phyloP scores from a whole-genome alignment of 2,888 invertebrate species.

The Pandemis cinnamomeana region DNA sequence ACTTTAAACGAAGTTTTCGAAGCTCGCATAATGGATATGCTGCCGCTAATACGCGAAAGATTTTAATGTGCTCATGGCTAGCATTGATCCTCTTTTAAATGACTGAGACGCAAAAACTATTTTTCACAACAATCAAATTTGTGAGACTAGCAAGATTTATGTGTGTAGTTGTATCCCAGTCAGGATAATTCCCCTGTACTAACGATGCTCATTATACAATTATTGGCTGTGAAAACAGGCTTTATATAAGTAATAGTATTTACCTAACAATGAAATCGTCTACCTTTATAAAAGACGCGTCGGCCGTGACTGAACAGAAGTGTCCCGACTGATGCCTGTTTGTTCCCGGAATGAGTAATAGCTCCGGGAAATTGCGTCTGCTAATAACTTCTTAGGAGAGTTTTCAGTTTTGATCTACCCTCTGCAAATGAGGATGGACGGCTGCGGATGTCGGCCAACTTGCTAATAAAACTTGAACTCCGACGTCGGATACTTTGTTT shows the following conservation, averaged over 20 bases:
- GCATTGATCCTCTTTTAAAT: background rate
- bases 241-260: background rate
- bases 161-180: too few relatives aligned
- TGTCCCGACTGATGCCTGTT: slow-evolving; percentile 49
- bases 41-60: background rate
- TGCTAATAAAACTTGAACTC: slow-evolving; percentile 67
- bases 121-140: background rate
- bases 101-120: background rate
- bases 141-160: too few relatives aligned
- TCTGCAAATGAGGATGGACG: slow-evolving; percentile 66
- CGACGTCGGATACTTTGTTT: slow-evolving; percentile 63
- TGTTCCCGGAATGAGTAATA: slow-evolving; percentile 76
- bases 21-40: slow-evolving; percentile 22
- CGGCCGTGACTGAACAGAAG: slow-evolving; percentile 3
- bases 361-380: slow-evolving; percentile 74
- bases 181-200: background rate
- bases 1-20: slow-evolving; percentile 31
- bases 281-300: background rate
- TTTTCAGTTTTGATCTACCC: slow-evolving; percentile 68
- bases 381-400: slow-evolving; percentile 75
- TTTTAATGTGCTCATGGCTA: background rate
- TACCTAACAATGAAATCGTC: background rate
- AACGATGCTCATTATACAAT: too few relatives aligned
- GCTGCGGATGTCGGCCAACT: slow-evolving; percentile 50
- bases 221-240: background rate